Evolutionary conservation across 2,113 vertebrate genomes (phyloP).

Genomic region (Leiothrix lutea): DNA sequence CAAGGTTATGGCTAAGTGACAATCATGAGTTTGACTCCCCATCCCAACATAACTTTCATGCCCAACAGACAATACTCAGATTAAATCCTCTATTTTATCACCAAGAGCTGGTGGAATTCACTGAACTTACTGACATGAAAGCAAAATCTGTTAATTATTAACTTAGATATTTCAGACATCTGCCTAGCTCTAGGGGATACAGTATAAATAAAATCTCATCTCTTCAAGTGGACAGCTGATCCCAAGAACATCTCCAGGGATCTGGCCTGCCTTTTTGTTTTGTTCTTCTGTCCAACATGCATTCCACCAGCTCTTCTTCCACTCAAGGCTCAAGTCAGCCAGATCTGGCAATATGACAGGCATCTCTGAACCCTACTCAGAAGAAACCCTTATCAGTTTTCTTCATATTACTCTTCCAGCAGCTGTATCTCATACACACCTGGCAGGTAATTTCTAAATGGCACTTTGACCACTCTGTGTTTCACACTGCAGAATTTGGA

Average conservation of each 20-base stretch:
- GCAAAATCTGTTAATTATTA: slow-evolving; percentile 41
- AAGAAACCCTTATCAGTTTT: background rate
- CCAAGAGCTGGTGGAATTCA: background rate
- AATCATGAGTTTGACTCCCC: background rate
- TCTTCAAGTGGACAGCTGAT: slow-evolving; percentile 10
- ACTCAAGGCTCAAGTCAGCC: background rate
- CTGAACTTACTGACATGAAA: background rate
- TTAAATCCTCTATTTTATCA: background rate
- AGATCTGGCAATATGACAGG: background rate
- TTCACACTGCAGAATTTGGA: background rate
- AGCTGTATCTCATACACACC: background rate
- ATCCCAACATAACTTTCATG: background rate
- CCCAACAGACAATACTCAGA: background rate
- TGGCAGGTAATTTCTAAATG: background rate
- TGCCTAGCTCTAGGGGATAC: background rate
- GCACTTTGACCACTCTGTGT: background rate
- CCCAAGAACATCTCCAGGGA: slow-evolving; percentile 13
- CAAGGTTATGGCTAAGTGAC: background rate
- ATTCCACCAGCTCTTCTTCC: background rate
- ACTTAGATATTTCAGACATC: slow-evolving; percentile 14
- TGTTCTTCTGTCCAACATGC: background rate
- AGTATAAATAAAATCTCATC: slow-evolving; percentile 32
- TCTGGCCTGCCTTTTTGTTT: slow-evolving; percentile 9
- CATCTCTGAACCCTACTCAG: background rate
- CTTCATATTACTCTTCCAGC: background rate